Conservation (phyloP, 2,797 vertebrate species). For the Rousettus madagascariensis region DNA sequence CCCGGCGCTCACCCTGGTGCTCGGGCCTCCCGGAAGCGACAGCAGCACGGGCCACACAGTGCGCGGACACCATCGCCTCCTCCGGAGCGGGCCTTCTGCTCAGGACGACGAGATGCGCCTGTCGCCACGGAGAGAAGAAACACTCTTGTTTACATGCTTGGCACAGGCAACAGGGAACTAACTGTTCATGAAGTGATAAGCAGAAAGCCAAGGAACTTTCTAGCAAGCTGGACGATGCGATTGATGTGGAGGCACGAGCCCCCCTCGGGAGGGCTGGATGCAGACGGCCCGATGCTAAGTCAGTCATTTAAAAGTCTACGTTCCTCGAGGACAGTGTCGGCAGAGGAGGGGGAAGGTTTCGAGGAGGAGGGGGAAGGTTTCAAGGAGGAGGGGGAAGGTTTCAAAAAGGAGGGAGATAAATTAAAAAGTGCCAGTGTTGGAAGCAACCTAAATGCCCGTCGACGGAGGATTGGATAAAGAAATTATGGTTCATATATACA, state of each 20-base stretch:
- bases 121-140: slow-evolving; percentile 23
- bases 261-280: background rate
- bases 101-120: slow-evolving; percentile 87
- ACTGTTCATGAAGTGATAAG: background rate
- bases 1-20: slow-evolving; percentile 83
- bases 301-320: background rate
- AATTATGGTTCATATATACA: no score
- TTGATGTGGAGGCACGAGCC: background rate
- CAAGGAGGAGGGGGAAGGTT: background rate
- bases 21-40: slow-evolving; percentile 77
- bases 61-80: slow-evolving; percentile 83
- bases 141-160: background rate
- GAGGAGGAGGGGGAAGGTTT: background rate
- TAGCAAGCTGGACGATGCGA: background rate
- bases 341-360: background rate
- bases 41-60: slow-evolving; percentile 82
- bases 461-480: no score
- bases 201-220: slow-evolving; percentile 46
- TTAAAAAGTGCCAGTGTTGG: background rate
- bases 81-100: slow-evolving; percentile 80
- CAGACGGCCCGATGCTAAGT: background rate
- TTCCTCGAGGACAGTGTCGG: background rate
- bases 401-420: background rate
- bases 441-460: no score
- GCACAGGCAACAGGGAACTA: background rate